phyloP scores from a whole-genome alignment of 1,140 invertebrate genomes.

The Carposina sasakii region DNA sequence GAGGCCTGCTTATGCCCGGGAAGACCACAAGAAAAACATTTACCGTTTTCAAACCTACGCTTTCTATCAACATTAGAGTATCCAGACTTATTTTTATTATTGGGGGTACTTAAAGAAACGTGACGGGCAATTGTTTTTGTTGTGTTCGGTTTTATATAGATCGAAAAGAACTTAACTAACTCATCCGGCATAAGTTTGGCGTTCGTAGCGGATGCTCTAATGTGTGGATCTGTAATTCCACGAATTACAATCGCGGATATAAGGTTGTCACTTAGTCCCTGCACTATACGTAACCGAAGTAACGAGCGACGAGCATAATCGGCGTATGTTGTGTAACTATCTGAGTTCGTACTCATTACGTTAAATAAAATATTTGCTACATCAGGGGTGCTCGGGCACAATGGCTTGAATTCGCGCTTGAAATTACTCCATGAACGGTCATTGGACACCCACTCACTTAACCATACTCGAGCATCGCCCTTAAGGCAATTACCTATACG shows the following conservation, averaged over 20 bases:
- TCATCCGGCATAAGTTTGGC: too few species aligned
- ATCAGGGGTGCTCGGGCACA: slow-evolving; percentile 1
- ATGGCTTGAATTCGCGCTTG: slow-evolving; percentile 7
- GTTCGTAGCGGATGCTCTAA: too few species aligned
- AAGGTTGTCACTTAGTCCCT: slow-evolving; percentile 1
- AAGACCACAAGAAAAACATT: slow-evolving; percentile 4
- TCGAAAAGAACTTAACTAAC: slow-evolving; percentile 5
- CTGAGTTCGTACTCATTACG: slow-evolving; percentile 1
- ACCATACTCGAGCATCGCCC: slow-evolving; percentile 1
- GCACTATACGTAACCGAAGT: not conserved
- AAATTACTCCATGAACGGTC: slow-evolving; percentile 8
- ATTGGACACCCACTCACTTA: slow-evolving; percentile 5
- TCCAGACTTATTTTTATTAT: not conserved
- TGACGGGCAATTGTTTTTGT: not conserved
- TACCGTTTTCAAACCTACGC: slow-evolving; percentile 1
- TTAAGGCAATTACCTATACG: slow-evolving; percentile 7
- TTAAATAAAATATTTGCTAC: slow-evolving; percentile 4
- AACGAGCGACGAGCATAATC: slow-evolving; percentile 10
- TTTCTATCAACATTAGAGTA: not conserved
- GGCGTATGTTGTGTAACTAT: slow-evolving; percentile 3
- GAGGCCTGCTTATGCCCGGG: not conserved
- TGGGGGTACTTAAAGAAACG: not conserved
- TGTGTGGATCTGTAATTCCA: not conserved
- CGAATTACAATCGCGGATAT: slow-evolving; percentile 2
- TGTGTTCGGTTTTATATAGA: not conserved